Percentiles rank a stretch among this genome's conserved stretches.
Conservation (phyloP, 2,797 vertebrate genomes). For the Mycteria americana region DNA sequence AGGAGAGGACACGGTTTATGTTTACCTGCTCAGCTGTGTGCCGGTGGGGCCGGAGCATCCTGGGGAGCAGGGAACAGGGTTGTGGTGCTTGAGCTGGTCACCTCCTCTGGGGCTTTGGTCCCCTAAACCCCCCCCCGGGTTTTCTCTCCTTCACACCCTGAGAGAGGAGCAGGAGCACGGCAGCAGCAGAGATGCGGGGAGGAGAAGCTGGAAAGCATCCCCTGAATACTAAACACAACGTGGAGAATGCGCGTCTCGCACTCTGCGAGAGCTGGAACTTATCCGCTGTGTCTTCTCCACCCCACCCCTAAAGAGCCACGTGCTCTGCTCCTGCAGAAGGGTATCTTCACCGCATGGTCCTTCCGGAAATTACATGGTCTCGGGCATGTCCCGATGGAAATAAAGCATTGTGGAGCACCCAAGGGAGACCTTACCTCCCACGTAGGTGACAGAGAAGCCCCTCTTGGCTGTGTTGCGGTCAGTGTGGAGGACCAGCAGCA, state of each 20-base stretch:
- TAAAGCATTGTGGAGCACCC: neutral
- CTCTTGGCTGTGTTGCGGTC: constrained; percentile 85
- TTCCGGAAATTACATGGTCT: neutral
- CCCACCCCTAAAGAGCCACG: neutral
- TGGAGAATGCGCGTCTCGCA: accelerated
- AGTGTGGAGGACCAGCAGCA: constrained; percentile 89
- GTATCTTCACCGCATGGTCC: accelerated
- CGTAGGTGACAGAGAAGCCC: constrained; percentile 88
- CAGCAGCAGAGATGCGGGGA: neutral
- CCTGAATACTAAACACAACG: neutral
- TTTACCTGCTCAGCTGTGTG: neutral
- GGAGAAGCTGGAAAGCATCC: neutral
- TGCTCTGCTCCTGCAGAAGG: neutral
- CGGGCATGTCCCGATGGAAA: accelerated
- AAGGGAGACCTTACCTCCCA: constrained; percentile 82
- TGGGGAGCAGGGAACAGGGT: neutral
- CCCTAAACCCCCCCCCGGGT: accelerated
- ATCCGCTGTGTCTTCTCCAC: accelerated
- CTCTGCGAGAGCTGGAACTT: neutral
- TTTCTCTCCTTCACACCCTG: neutral
- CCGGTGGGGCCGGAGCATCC: accelerated
- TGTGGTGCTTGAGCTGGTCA: neutral
- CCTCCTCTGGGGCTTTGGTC: neutral
- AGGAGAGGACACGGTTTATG: neutral
- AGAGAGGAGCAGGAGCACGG: neutral